Percentiles rank a stretch among this genome's conserved stretches.
These are phyloP conservation scores for Drosophila meridionalis DNA, from an alignment of 2,888 invertebrate genomes.

Conservation along the genomic window DNA sequence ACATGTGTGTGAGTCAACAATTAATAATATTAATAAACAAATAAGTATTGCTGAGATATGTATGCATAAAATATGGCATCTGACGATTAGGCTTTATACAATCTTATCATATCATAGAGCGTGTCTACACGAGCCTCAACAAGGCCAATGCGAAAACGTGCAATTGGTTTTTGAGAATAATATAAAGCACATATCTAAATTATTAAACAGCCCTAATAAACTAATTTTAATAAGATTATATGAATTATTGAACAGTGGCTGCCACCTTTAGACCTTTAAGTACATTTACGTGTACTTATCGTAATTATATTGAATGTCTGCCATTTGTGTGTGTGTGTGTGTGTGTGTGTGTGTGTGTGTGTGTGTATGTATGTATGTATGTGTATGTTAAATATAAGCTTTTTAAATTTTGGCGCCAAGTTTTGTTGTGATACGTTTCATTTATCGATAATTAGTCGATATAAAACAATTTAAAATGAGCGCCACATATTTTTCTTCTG, in stretches of 20 bases:
- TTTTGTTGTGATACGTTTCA: not conserved
- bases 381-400: not conserved
- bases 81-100: not conserved
- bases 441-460: not conserved
- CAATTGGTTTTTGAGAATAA: not conserved
- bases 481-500: not conserved
- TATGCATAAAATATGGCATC: not conserved
- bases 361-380: too few relatives aligned
- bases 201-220: not conserved
- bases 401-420: not conserved
- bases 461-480: not conserved
- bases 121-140: not conserved
- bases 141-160: not conserved
- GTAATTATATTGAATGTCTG: not conserved
- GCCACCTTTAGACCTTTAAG: not conserved
- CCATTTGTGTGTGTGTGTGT: not conserved
- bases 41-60: not conserved
- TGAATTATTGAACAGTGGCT: not conserved
- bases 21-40: not conserved
- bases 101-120: not conserved
- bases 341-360: too few relatives aligned
- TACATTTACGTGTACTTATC: not conserved
- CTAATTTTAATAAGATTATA: not conserved
- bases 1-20: too few relatives aligned
- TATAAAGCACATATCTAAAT: not conserved